Conservation (phyloP, 2,797 vertebrate genomes). For the Synaphobranchus kaupii region DNA sequence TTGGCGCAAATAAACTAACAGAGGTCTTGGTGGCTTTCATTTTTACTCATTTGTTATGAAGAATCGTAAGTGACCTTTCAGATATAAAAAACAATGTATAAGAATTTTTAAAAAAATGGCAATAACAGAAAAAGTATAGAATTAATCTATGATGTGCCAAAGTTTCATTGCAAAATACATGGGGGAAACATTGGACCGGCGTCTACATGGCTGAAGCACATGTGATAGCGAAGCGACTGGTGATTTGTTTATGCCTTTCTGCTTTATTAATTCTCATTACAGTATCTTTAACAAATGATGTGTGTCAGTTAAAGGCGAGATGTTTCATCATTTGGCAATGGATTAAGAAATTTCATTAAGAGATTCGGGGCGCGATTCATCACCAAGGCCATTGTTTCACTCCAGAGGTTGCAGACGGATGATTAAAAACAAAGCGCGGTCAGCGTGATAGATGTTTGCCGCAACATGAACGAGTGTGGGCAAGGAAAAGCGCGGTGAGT, state of each 20-base stretch:
- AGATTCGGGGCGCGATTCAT: slow-evolving; percentile 22
- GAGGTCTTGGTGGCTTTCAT: no score
- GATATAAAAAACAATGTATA: no score
- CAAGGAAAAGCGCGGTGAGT: not conserved
- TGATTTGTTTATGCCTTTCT: not conserved
- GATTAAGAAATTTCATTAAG: slow-evolving; percentile 26
- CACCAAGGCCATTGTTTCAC: not conserved
- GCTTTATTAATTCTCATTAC: not conserved
- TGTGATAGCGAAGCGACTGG: not conserved
- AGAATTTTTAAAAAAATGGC: no score
- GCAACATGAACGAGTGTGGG: not conserved
- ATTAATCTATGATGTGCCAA: not conserved
- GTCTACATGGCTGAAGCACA: not conserved
- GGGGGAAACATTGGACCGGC: not conserved
- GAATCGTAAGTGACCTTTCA: no score
- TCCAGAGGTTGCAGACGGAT: slow-evolving; percentile 1
- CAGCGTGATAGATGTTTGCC: not conserved
- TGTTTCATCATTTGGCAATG: slow-evolving; percentile 12
- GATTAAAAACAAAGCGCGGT: slow-evolving; percentile 13
- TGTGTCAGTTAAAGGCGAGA: slow-evolving; percentile 23
- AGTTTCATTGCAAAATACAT: not conserved
- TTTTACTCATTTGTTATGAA: no score
- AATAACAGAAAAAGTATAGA: not conserved
- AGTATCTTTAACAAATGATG: not conserved
- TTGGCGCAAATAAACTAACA: no score